A percentile compares a stretch with the other conserved stretches of the same genome.
Conservation (phyloP, 2,797 vertebrate genomes). For the Propithecus deckenii region DNA sequence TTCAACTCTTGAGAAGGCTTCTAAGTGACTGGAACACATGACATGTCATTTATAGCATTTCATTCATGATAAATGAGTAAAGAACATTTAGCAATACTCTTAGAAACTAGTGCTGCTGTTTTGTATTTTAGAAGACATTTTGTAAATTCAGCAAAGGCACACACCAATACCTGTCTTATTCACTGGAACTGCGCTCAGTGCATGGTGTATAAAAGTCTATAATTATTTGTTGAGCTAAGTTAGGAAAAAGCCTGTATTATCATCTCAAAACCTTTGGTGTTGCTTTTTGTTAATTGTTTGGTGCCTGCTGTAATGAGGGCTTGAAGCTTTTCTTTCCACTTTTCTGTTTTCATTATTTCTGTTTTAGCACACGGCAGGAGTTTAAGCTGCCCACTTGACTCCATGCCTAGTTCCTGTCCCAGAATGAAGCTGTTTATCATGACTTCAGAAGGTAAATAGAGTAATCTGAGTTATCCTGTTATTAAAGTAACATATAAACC, state of each 20-base stretch:
- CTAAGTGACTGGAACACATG: neutral
- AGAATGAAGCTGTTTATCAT: conserved; percentile 35
- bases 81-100: neutral
- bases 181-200: neutral
- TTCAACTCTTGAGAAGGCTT: conserved; percentile 26
- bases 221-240: conserved; percentile 8
- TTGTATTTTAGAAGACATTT: neutral
- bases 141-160: neutral
- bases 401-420: neutral
- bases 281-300: conserved; percentile 22
- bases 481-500: conserved; percentile 21
- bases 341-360: conserved; percentile 12
- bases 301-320: neutral
- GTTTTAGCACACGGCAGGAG: neutral
- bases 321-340: neutral
- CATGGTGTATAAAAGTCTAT: neutral
- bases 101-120: neutral
- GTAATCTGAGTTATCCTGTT: neutral
- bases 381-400: conserved; percentile 38
- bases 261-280: neutral
- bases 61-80: neutral
- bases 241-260: neutral
- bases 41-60: neutral
- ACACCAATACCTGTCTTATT: neutral
- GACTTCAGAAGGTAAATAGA: conserved; percentile 41